These are phyloP conservation scores for Pandemis cinnamomeana DNA, from an alignment of 2,888 invertebrate species.

Conservation along the genomic window DNA sequence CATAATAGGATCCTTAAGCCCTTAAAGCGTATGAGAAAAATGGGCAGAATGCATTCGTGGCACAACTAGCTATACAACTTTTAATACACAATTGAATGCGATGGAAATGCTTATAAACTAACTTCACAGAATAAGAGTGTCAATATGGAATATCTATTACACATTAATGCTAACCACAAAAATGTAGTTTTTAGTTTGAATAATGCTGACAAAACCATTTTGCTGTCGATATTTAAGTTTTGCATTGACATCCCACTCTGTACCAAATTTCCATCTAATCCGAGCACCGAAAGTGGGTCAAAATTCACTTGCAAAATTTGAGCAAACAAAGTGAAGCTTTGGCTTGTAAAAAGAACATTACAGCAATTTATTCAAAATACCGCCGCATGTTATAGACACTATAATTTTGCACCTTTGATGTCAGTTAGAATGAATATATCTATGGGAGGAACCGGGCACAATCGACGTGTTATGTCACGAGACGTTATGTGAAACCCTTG, in stretches of 20 bases:
- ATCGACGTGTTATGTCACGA: conserved; percentile 24
- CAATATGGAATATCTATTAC: too few species aligned
- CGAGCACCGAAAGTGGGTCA: too few species aligned
- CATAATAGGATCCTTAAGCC: conserved; percentile 47
- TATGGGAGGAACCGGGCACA: conserved; percentile 9
- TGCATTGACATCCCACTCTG: too few species aligned
- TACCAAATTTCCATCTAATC: too few species aligned
- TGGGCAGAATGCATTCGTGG: conserved; percentile 11
- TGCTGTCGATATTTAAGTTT: too few species aligned
- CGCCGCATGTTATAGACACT: not conserved
- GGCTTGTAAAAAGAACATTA: not conserved
- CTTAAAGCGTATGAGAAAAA: conserved; percentile 24
- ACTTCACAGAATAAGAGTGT: too few species aligned
- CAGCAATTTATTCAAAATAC: not conserved
- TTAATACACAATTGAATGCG: not conserved
- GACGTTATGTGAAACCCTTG: conserved; percentile 36
- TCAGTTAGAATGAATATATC: conserved; percentile 5
- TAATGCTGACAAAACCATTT: too few species aligned
- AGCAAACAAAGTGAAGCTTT: too few species aligned
- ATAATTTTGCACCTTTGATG: conserved; percentile 2
- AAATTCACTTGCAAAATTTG: too few species aligned
- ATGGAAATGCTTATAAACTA: too few species aligned
- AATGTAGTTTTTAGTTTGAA: too few species aligned
- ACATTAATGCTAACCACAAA: too few species aligned
- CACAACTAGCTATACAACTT: not conserved